Base-by-base conservation (phyloP, 2,888 invertebrate genomes). In the Pelosia muscerda region DNA sequence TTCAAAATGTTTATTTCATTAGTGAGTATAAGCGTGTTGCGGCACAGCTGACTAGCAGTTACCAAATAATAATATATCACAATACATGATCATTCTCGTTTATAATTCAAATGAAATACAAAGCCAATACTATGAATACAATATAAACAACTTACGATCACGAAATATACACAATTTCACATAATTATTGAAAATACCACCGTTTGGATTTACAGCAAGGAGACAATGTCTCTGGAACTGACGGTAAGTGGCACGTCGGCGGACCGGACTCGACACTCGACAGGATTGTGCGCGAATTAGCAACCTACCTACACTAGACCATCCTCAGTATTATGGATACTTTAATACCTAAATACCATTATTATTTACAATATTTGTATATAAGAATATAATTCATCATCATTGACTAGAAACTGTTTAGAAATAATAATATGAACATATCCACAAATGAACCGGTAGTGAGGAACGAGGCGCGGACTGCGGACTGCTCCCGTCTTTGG, bases 1-100 rank as follows among this genome's bases (percentile, higher is more conserved):
- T 90, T 88, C 86, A 86, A 88, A 87, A 85, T 87, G 83, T 89
- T 90, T 93, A 86, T 88, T 92, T 94, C 88, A 93, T 92, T 93
- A 89, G 91, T 93, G 94, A 94, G 93, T 94, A 92, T 90, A 94
- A 94, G 94, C 94, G 93, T 92, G 94, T 90, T 84, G 93, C 94
- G 92, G 93, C 94, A 91, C 93, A 88, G 91, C 92, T 94, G 94
- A 94, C 94, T 94, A 94, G 94, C 93, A 89, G 88, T 88, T 89
- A 90, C 88, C 89, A 87, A 89, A 69, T n/a, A n/a, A 87, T 87
- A 82, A 89, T 81, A 88, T 92, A 93, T 94, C 93, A 94, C 94
- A 92, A 90, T 77, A 79, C 89, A 90, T 92, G 88, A 81, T 84
- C 83, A 77, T 77, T 74, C 81, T 76, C 81, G 81, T 84, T 80